These are phyloP conservation scores for Engystomops pustulosus DNA, from an alignment of 2,113 vertebrate genomes.

Conservation along the genomic window DNA sequence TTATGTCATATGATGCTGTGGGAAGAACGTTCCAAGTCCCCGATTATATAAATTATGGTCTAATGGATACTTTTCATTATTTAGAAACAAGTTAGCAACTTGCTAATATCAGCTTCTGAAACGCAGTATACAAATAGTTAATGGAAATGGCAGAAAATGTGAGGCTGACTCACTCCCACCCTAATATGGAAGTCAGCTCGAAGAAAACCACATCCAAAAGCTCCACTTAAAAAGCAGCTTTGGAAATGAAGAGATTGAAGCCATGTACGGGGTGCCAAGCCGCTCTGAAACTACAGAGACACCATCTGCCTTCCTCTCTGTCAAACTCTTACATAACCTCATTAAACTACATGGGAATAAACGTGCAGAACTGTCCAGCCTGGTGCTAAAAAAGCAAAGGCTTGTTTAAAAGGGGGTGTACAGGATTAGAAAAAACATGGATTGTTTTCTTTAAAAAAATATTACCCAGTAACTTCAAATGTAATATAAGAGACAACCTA, in stretches of 20 bases:
- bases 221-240: slow-evolving; percentile 32
- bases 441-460: no score
- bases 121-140: background rate
- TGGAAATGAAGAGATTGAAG: slow-evolving; percentile 48
- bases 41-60: background rate
- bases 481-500: no score
- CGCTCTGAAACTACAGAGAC: background rate
- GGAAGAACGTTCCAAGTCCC: background rate
- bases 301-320: slow-evolving; percentile 60
- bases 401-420: no score
- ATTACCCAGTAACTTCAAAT: no score
- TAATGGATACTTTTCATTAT: background rate
- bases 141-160: background rate
- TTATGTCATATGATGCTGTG: background rate
- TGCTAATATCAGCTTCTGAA: background rate
- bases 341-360: slow-evolving; percentile 52
- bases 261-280: background rate
- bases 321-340: slow-evolving; percentile 45
- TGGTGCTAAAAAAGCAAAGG: background rate
- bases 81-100: background rate
- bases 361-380: slow-evolving; percentile 16
- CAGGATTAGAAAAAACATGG: no score
- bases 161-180: slow-evolving; percentile 5
- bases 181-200: slow-evolving; percentile 43
- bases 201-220: slow-evolving; percentile 16